A percentile compares a stretch with the other conserved stretches of the same genome.
phyloP scores from a whole-genome alignment of 92 coral and sea anemone genomes.

The Parazoanthus atlanticus region DNA sequence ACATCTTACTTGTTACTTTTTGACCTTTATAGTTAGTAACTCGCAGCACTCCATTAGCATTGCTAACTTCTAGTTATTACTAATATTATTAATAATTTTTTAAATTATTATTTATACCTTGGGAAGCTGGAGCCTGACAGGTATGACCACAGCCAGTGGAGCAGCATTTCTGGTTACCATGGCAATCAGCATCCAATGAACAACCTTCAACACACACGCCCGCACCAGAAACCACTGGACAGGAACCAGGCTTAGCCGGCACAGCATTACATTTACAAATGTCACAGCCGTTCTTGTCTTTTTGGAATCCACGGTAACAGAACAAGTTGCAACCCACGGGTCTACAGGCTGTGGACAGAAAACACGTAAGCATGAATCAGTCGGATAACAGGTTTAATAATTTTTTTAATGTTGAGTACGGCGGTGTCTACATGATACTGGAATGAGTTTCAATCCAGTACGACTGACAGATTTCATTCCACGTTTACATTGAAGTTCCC shows the following conservation, averaged over 20 bases:
- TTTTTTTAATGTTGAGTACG: too few species aligned
- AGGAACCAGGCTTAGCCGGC: conserved; percentile 83
- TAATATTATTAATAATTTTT: too few species aligned
- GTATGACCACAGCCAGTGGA: conserved; percentile 74
- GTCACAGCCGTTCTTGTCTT: conserved; percentile 85
- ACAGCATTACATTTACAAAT: conserved; percentile 69
- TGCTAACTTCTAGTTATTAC: too few species aligned
- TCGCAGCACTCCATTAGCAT: too few species aligned
- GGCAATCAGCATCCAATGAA: conserved; percentile 72
- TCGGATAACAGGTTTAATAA: too few species aligned
- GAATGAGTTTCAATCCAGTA: too few species aligned
- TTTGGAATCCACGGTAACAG: conserved; percentile 79
- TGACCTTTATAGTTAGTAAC: too few species aligned
- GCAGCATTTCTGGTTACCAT: conserved; percentile 85
- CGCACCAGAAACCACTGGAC: conserved; percentile 62
- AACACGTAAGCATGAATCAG: not conserved
- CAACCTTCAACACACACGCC: conserved; percentile 60
- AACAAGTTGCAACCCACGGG: conserved; percentile 85
- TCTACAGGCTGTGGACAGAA: conserved; percentile 60
- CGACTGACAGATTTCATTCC: too few species aligned
- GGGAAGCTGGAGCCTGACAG: conserved; percentile 68
- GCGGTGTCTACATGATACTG: too few species aligned
- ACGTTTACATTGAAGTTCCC: too few species aligned
- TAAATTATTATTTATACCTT: conserved; percentile 46
- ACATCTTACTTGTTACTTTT: too few species aligned